Evolutionary conservation across 2,797 vertebrate species (phyloP).

Genomic region (Thalassophryne amazonica): DNA sequence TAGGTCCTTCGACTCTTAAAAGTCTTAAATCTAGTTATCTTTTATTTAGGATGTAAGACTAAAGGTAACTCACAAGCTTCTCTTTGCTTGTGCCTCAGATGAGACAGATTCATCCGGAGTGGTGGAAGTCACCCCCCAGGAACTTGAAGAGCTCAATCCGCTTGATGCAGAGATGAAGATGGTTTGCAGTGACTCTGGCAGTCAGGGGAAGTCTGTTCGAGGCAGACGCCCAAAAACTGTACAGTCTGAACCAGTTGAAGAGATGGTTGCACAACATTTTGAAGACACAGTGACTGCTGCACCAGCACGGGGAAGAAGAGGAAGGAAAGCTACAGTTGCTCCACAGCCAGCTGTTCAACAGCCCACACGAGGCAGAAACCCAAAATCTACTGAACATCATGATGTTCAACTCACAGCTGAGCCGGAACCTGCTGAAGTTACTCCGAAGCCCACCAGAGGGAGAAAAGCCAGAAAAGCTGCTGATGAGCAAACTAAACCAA

Average conservation of each 20-base stretch:
- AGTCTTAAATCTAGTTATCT: too few species aligned
- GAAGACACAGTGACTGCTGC: constrained; percentile 6
- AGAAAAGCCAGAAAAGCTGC: constrained; percentile 25
- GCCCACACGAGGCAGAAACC: constrained; percentile 37
- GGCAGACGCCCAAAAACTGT: constrained; percentile 22
- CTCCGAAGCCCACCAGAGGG: constrained; percentile 27
- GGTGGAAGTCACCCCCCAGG: too few species aligned
- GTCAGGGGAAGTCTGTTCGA: constrained; percentile 15
- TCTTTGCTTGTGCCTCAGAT: too few species aligned
- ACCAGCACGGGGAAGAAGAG: constrained; percentile 55
- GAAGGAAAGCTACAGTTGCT: constrained; percentile 37
- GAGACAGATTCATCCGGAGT: too few species aligned
- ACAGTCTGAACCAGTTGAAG: neutral
- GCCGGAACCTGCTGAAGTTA: neutral
- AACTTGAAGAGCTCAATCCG: too few species aligned
- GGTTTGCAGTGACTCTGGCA: neutral
- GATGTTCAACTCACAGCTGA: constrained; percentile 2
- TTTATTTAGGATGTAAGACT: too few species aligned
- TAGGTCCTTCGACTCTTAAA: too few species aligned
- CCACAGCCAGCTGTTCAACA: constrained; percentile 35
- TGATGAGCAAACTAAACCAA: neutral
- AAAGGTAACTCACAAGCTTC: too few species aligned
- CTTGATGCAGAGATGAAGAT: neutral
- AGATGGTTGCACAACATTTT: neutral
- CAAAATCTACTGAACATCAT: neutral